Conservation (phyloP, 2,113 vertebrate species). For the Marmota monax region DNA sequence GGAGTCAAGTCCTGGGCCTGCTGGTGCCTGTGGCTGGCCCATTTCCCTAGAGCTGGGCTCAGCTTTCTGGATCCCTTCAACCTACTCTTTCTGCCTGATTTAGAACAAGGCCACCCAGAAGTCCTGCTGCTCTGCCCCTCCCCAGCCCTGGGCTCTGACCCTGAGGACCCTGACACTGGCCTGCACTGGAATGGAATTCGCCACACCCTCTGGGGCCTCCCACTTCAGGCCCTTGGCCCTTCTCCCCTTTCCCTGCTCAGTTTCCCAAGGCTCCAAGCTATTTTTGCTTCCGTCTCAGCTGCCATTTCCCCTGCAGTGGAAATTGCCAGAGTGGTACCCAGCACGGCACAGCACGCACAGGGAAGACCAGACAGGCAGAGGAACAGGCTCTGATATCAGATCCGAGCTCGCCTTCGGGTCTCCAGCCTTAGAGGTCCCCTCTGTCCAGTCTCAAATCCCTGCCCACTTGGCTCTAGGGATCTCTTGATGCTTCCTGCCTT, state of each 20-base stretch:
- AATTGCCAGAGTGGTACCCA: not conserved
- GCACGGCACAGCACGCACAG: not conserved
- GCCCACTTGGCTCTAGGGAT: not conserved
- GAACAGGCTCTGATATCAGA: not conserved
- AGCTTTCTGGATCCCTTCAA: slow-evolving; percentile 48
- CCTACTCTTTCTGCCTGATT: slow-evolving; percentile 55
- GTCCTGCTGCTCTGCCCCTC: slow-evolving; percentile 58
- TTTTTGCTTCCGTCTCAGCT: slow-evolving; percentile 62
- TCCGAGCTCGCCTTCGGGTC: not conserved
- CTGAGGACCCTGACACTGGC: slow-evolving; percentile 62
- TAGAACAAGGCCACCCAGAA: slow-evolving; percentile 78
- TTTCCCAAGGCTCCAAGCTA: slow-evolving; percentile 77
- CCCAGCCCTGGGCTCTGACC: slow-evolving; percentile 52
- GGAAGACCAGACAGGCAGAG: not conserved
- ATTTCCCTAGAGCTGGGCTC: slow-evolving; percentile 18
- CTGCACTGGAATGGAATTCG: slow-evolving; percentile 68
- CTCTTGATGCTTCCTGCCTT: not conserved
- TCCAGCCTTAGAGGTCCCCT: not conserved
- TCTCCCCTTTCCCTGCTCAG: slow-evolving; percentile 56
- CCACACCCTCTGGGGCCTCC: slow-evolving; percentile 63
- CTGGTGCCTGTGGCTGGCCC: not conserved
- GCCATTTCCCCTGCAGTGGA: not conserved
- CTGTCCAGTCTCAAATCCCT: not conserved
- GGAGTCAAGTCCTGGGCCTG: not conserved
- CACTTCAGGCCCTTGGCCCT: slow-evolving; percentile 49